Conservation (phyloP, 53 echinoderm and acorn worm genomes). For the Henricia sp. region DNA sequence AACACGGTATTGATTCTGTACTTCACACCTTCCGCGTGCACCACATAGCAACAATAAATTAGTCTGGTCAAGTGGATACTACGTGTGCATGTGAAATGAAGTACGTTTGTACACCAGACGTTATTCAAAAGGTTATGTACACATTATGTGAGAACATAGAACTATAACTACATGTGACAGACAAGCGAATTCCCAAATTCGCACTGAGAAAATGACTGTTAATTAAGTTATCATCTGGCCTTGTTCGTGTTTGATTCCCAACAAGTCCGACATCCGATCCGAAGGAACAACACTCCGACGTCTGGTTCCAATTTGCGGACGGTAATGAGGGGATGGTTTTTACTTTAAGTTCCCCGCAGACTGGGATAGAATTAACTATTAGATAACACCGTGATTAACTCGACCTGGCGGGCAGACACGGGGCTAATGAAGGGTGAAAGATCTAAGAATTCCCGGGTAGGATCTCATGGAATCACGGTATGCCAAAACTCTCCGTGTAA, state of each 20-base stretch:
- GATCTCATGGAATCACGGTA: constrained; percentile 52
- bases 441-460: neutral
- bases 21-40: too few species aligned
- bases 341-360: neutral
- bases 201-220: constrained; percentile 41
- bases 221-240: constrained; percentile 38
- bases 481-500: constrained; percentile 17
- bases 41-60: too few species aligned
- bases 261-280: constrained; percentile 5
- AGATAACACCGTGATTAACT: constrained; percentile 55
- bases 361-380: constrained; percentile 47
- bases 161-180: too few species aligned
- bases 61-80: too few species aligned
- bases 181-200: too few species aligned
- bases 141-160: too few species aligned
- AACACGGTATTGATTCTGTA: too few species aligned
- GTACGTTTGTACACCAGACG: too few species aligned
- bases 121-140: too few species aligned
- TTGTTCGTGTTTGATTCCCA: constrained; percentile 25
- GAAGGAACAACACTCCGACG: constrained; percentile 13
- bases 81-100: too few species aligned
- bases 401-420: constrained; percentile 29
- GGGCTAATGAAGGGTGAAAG: constrained; percentile 59
- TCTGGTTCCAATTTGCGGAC: constrained; percentile 40
- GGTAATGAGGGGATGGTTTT: neutral